Evolutionary conservation across 2,888 invertebrate species (phyloP), one percentile per base, ranked within the genome.

Genomic region (Eupsilia transversa): DNA sequence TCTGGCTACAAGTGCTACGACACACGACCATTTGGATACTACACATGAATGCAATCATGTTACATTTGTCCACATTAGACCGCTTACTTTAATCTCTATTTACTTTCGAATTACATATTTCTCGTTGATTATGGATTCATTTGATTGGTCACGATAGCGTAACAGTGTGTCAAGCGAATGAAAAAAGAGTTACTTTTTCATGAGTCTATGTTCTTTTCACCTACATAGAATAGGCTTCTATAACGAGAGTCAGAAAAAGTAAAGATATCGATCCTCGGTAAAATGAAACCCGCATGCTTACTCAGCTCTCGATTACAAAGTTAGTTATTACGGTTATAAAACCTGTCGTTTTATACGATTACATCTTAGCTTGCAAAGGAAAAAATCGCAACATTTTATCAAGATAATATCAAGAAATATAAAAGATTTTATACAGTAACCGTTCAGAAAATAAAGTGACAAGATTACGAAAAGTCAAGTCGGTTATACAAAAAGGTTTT

Each of bases 11-110:
- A 84, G 74, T 82, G 78, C 79, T 86, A 84, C 80, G 77, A 80
- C 75, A 84, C 81, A 82, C 71, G 75, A 72, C 73, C 77, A 75
- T 77, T 72, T 78, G 79, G 76, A 65, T 72, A 73, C 86, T 83
- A 88, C 85, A 86, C 83, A 86, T 86, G 82, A 87, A 84, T 86
- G 84, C 86, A 88, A 88, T 87, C 84, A 83, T 81, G 79, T 71
- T 82, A 86, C 87, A 87, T 80, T 84, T 81, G 74, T 80, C 77
- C 61, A 78, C 67, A 79, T 80, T 67, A 77, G 66, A 72, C 61
- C 57, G 66, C 41, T 78, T 67, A 77, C 77, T 77, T 79, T 79
- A 80, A 70, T 74, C 67, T 70, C 49, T 56, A 61, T 30, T n/a
- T 59, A 43, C 61, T 69, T 27, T 33, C 3, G 23, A 35, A 30